These are phyloP conservation scores for Brachyopa scutellaris DNA, from an alignment of 2,888 invertebrate genomes.

Conservation along the genomic window DNA sequence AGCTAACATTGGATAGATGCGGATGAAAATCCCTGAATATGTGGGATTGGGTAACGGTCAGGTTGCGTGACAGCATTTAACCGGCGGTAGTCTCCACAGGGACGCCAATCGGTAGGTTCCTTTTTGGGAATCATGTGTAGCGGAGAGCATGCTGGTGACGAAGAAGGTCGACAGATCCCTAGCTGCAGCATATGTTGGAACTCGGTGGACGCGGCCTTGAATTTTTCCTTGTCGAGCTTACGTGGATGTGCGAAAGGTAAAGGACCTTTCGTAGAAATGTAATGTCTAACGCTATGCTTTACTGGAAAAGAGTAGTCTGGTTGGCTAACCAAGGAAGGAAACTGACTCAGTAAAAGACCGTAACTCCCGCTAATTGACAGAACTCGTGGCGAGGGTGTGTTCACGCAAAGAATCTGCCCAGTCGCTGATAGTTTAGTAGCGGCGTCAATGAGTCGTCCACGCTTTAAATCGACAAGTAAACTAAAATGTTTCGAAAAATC, in stretches of 20 bases:
- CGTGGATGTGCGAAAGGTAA: not conserved
- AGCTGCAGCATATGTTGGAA: too few relatives aligned
- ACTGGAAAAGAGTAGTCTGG: not conserved
- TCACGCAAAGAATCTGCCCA: not conserved
- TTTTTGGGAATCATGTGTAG: slow-evolving; percentile 15
- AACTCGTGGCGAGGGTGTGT: not conserved
- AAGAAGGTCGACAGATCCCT: too few relatives aligned
- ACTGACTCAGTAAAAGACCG: too few relatives aligned
- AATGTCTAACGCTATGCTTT: not conserved
- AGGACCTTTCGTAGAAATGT: not conserved
- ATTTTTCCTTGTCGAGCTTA: too few relatives aligned
- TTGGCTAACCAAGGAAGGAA: not conserved
- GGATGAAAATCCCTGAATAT: not conserved
- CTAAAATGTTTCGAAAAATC: not conserved
- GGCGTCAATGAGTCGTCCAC: too few relatives aligned
- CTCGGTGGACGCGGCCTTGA: too few relatives aligned
- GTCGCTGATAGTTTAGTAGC: not conserved
- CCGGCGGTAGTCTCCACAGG: slow-evolving; percentile 28
- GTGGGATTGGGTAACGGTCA: not conserved
- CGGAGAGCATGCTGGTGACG: not conserved
- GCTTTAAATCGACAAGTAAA: not conserved
- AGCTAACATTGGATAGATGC: too few relatives aligned
- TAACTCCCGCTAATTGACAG: too few relatives aligned
- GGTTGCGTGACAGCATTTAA: slow-evolving; percentile 7
- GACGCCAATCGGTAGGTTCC: slow-evolving; percentile 10